Conservation (phyloP, 2,888 invertebrate genomes). For the Polymixis lichenea region DNA sequence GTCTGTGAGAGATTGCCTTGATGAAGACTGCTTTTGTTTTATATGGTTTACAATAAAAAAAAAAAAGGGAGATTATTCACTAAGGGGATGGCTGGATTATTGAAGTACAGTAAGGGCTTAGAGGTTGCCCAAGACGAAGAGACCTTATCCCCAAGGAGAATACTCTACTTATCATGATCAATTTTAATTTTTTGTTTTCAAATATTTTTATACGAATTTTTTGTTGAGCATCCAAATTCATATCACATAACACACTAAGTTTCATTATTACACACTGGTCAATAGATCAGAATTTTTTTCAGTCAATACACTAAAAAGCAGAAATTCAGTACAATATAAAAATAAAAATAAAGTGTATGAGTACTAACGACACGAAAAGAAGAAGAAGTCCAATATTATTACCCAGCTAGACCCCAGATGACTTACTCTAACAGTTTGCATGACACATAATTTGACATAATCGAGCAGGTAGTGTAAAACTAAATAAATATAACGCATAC, state of each 20-base stretch:
- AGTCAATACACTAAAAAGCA: too few relatives aligned
- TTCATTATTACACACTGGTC: too few relatives aligned
- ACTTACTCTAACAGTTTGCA: background rate
- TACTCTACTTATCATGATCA: too few relatives aligned
- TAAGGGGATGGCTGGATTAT: background rate
- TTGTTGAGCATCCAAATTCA: background rate
- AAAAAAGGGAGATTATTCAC: background rate
- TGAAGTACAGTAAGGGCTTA: too few relatives aligned
- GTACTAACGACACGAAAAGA: too few relatives aligned
- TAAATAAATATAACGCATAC: slow-evolving; percentile 62
- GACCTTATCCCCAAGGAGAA: background rate
- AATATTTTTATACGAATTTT: background rate
- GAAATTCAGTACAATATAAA: too few relatives aligned
- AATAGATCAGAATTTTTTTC: too few relatives aligned
- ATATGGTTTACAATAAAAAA: too few relatives aligned
- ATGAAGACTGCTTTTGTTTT: too few relatives aligned
- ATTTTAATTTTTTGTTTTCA: background rate
- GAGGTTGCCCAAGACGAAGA: background rate
- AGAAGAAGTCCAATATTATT: background rate
- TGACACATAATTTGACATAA: background rate
- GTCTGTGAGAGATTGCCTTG: too few relatives aligned
- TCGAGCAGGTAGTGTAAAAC: background rate
- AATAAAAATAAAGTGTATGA: too few relatives aligned
- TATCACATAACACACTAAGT: background rate
- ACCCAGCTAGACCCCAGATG: background rate